Conservation (phyloP, 2,797 vertebrate genomes). For the Sebastes taczanowskii region DNA sequence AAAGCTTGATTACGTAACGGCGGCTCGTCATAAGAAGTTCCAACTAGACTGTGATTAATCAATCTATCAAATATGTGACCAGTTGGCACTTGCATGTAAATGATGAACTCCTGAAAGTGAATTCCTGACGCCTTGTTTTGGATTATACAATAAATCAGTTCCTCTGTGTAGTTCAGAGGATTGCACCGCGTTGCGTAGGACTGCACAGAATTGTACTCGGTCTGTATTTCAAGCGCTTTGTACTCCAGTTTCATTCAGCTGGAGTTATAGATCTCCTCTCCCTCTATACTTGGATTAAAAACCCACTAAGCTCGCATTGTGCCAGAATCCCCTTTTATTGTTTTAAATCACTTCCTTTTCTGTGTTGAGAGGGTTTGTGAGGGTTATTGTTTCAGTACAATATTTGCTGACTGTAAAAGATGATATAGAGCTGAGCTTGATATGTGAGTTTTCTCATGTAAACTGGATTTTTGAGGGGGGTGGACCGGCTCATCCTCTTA, state of each 20-base stretch:
- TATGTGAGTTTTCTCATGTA: background rate
- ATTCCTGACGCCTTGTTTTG: slow-evolving; percentile 19
- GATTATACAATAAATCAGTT: slow-evolving; percentile 13
- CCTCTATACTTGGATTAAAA: slow-evolving; percentile 43
- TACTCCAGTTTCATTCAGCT: slow-evolving; percentile 31
- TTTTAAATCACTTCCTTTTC: slow-evolving; percentile 27
- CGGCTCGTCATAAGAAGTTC: slow-evolving; percentile 42
- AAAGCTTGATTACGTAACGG: slow-evolving; percentile 62
- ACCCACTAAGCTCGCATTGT: slow-evolving; percentile 34
- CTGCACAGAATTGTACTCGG: slow-evolving; percentile 9
- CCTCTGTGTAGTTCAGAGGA: slow-evolving; percentile 11
- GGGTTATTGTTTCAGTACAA: background rate
- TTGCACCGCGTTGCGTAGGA: slow-evolving; percentile 40
- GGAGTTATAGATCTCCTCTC: slow-evolving; percentile 12
- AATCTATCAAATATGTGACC: slow-evolving; percentile 31
- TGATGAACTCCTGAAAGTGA: slow-evolving; percentile 5
- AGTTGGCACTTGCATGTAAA: background rate
- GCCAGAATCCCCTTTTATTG: slow-evolving; percentile 35
- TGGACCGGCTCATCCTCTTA: background rate
- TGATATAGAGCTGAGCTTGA: background rate
- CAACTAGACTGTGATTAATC: slow-evolving; percentile 36
- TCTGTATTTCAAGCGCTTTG: slow-evolving; percentile 21
- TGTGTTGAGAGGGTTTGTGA: background rate
- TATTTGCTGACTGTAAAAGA: background rate
- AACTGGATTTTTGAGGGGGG: background rate